These are phyloP conservation scores for Phasia obesa DNA, from an alignment of 2,888 invertebrate genomes.

Conservation along the genomic window DNA sequence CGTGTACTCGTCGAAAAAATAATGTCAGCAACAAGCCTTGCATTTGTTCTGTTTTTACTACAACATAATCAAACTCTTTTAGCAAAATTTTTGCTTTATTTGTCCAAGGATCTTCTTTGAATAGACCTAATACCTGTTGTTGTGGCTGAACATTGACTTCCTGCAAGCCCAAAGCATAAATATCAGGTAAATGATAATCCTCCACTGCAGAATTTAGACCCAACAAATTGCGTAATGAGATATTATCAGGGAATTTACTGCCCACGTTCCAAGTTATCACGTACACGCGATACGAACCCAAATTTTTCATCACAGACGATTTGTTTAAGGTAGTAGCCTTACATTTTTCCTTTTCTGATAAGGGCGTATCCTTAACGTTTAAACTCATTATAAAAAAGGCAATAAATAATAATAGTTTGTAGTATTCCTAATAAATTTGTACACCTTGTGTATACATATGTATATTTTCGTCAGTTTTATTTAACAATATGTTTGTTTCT, in stretches of 20 bases:
- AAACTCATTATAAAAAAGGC: slow-evolving; percentile 50
- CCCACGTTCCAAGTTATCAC: slow-evolving; percentile 96
- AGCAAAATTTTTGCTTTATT: slow-evolving; percentile 88
- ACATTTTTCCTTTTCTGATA: not conserved
- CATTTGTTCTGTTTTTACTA: slow-evolving; percentile 90
- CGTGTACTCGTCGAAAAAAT: slow-evolving; percentile 90
- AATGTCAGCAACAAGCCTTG: slow-evolving; percentile 92
- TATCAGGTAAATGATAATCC: slow-evolving; percentile 87
- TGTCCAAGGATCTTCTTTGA: slow-evolving; percentile 94
- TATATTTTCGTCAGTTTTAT: not conserved
- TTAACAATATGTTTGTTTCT: not conserved
- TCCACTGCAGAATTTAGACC: slow-evolving; percentile 85
- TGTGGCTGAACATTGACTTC: slow-evolving; percentile 95
- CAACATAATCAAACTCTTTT: slow-evolving; percentile 88
- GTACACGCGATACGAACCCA: slow-evolving; percentile 85
- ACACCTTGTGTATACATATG: too few species aligned
- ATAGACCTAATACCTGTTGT: slow-evolving; percentile 90
- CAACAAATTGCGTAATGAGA: slow-evolving; percentile 87
- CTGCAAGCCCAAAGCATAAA: slow-evolving; percentile 93
- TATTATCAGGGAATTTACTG: slow-evolving; percentile 88
- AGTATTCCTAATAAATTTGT: too few species aligned
- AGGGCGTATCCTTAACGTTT: slow-evolving; percentile 14
- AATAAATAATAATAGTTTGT: not conserved
- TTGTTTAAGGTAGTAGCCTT: not conserved
- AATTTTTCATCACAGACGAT: slow-evolving; percentile 61